Evolutionary conservation across 2,888 invertebrate genomes (phyloP).

Genomic region (Mayetiola destructor): DNA sequence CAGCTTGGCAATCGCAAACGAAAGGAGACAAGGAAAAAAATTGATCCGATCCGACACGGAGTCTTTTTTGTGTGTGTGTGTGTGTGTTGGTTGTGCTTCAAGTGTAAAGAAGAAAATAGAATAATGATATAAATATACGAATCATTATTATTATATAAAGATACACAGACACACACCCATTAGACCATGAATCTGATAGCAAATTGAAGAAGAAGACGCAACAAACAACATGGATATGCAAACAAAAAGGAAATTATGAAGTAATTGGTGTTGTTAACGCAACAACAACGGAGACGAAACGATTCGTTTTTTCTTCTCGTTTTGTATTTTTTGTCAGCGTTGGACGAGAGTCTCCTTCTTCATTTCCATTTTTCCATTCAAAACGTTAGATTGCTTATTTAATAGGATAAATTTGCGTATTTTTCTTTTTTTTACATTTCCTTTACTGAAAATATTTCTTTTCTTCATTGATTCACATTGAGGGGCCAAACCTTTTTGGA

Average conservation of each 20-base stretch:
- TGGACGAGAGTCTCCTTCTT: background rate
- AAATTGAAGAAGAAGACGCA: background rate
- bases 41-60: too few relatives aligned
- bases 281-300: slow-evolving; percentile 8
- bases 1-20: slow-evolving; percentile 8
- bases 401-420: background rate
- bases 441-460: too few relatives aligned
- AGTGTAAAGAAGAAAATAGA: background rate
- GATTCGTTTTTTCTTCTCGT: background rate
- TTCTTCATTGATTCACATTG: too few relatives aligned
- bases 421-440: too few relatives aligned
- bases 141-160: background rate
- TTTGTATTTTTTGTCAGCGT: background rate
- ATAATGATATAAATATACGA: slow-evolving; percentile 4
- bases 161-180: too few relatives aligned
- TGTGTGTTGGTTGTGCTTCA: too few relatives aligned
- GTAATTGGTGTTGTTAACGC: slow-evolving; percentile 12
- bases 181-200: background rate
- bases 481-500: too few relatives aligned
- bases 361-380: background rate
- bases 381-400: slow-evolving; percentile 7
- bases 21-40: too few relatives aligned
- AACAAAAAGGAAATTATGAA: slow-evolving; percentile 6
- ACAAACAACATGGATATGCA: background rate
- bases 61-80: too few relatives aligned